Percentiles rank a stretch among this genome's conserved stretches.
Evolutionary conservation across 2,113 vertebrate species (phyloP).

Genomic region (Corythaixoides concolor): DNA sequence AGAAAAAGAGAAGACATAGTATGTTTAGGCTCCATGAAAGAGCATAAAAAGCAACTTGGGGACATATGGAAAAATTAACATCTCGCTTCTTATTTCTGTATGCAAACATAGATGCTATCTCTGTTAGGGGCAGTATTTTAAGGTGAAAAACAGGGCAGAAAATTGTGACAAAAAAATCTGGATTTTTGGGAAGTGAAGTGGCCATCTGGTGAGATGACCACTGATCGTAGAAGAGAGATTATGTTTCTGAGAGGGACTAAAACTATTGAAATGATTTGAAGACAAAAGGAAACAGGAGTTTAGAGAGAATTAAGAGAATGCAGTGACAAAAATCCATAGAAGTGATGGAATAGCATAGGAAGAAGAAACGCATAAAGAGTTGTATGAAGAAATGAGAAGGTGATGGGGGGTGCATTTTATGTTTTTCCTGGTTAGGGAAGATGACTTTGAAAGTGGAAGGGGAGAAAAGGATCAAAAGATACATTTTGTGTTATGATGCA

Average conservation of each 20-base stretch:
- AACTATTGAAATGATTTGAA: background rate
- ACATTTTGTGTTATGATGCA: background rate
- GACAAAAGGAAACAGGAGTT: background rate
- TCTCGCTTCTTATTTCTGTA: background rate
- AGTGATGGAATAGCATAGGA: background rate
- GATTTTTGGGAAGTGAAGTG: background rate
- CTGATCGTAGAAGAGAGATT: background rate
- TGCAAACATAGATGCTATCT: background rate
- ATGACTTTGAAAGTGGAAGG: background rate
- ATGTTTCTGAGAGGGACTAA: background rate
- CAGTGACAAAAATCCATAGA: background rate
- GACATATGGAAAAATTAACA: background rate
- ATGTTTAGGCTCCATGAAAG: background rate
- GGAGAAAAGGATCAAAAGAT: background rate
- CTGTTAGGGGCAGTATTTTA: background rate
- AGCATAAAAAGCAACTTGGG: background rate
- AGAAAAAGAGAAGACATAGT: background rate
- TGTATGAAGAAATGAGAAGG: background rate
- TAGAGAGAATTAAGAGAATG: background rate
- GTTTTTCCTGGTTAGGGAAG: background rate
- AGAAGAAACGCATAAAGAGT: background rate
- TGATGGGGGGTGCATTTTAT: background rate
- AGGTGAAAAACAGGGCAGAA: background rate
- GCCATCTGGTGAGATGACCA: background rate
- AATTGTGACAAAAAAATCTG: background rate